These are phyloP conservation scores for Motacilla alba DNA, from an alignment of 2,113 vertebrate species.

Conservation along the genomic window DNA sequence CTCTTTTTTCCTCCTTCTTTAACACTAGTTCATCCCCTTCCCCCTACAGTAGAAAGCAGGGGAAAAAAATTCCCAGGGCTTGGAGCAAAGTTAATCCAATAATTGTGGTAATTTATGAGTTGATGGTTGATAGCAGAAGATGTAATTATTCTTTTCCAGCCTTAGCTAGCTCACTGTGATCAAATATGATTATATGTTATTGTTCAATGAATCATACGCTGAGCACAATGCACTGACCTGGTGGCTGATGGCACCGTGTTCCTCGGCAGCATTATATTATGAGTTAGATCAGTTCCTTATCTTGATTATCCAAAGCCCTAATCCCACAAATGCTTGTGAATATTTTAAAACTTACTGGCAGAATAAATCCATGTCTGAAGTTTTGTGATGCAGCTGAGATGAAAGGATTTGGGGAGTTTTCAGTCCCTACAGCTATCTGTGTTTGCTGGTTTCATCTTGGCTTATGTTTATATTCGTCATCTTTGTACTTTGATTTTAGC, in stretches of 20 bases:
- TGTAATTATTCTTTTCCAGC: background rate
- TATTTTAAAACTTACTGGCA: background rate
- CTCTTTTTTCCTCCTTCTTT: background rate
- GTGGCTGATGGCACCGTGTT: background rate
- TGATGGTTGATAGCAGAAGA: background rate
- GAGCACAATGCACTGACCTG: background rate
- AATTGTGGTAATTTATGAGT: conserved; percentile 21
- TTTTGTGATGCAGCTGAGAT: background rate
- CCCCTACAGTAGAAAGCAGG: background rate
- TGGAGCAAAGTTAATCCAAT: background rate
- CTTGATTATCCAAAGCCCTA: background rate
- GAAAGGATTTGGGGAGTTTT: background rate
- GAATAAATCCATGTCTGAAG: background rate
- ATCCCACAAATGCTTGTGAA: background rate
- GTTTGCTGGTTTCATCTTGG: background rate
- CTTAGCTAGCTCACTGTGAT: background rate
- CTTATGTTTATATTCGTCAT: background rate
- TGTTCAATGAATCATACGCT: background rate
- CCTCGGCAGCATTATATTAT: background rate
- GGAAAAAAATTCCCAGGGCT: background rate
- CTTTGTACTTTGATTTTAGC: background rate
- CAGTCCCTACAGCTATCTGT: background rate
- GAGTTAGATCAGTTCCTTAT: background rate
- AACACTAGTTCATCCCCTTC: background rate
- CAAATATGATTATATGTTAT: background rate